These are phyloP conservation scores for Ridgeia piscesae DNA, from an alignment of 1,140 invertebrate genomes.

Conservation along the genomic window DNA sequence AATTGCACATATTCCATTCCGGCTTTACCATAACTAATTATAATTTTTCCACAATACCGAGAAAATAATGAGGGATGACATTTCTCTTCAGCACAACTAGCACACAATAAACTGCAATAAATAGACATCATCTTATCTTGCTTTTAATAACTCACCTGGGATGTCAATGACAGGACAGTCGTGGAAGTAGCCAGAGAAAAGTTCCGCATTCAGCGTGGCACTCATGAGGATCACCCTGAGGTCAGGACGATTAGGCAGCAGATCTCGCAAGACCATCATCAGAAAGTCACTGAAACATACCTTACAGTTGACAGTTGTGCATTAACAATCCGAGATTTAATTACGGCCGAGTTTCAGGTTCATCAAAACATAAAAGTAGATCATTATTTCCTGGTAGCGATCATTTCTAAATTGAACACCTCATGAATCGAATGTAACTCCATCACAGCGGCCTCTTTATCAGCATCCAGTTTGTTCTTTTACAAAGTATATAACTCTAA, in stretches of 20 bases:
- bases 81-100: not conserved
- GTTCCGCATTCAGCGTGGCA: slow-evolving; percentile 52
- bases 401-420: no score
- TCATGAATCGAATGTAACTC: no score
- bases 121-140: not conserved
- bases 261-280: slow-evolving; percentile 50
- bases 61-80: no score
- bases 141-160: slow-evolving; percentile 39
- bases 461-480: no score
- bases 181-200: slow-evolving; percentile 59
- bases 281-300: slow-evolving; percentile 51
- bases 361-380: not conserved
- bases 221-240: slow-evolving; percentile 55
- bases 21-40: not conserved
- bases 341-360: not conserved
- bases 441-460: no score
- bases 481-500: no score
- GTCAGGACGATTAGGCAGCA: slow-evolving; percentile 43
- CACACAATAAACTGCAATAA: not conserved
- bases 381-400: no score
- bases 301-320: not conserved
- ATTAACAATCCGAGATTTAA: slow-evolving; percentile 8
- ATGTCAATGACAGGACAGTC: slow-evolving; percentile 73
- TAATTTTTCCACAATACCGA: not conserved
- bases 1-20: no score